Evolutionary conservation across 2,113 vertebrate species (phyloP).

Genomic region (Macquaria ambigua): DNA sequence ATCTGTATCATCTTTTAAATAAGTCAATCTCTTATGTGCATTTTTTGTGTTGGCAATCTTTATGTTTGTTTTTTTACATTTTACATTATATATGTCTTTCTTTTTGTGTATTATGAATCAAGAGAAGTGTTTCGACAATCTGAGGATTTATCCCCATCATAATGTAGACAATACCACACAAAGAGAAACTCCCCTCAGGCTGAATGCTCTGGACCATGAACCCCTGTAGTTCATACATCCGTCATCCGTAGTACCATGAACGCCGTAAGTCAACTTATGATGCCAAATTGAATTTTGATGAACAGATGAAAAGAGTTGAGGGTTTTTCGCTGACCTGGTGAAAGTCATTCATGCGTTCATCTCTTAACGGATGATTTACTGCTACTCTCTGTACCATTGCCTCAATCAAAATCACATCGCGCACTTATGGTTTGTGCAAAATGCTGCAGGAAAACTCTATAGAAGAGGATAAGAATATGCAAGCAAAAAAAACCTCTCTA

Average conservation of each 20-base stretch:
- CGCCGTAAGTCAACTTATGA: constrained; percentile 39
- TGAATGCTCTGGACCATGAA: constrained; percentile 19
- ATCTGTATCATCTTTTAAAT: background rate
- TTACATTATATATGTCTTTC: background rate
- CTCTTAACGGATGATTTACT: constrained; percentile 29
- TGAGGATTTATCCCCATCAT: background rate
- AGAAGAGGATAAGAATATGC: background rate
- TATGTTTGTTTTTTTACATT: background rate
- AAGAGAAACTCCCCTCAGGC: background rate
- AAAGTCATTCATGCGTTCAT: constrained; percentile 42
- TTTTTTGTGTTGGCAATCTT: background rate
- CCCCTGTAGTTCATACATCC: constrained; percentile 22
- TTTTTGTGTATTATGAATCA: background rate
- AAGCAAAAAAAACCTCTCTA: background rate
- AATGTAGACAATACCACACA: background rate
- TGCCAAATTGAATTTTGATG: constrained; percentile 41
- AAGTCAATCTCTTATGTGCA: background rate
- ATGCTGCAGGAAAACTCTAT: background rate
- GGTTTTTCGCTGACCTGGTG: constrained; percentile 38
- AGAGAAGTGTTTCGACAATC: background rate
- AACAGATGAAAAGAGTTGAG: constrained; percentile 29
- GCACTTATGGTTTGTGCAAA: background rate
- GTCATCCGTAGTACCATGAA: constrained; percentile 13
- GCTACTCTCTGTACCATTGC: background rate
- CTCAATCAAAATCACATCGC: background rate